A percentile compares a stretch with the other conserved stretches of the same genome.
Conservation (phyloP, 2,888 invertebrate genomes). For the Amphipyra berbera region DNA sequence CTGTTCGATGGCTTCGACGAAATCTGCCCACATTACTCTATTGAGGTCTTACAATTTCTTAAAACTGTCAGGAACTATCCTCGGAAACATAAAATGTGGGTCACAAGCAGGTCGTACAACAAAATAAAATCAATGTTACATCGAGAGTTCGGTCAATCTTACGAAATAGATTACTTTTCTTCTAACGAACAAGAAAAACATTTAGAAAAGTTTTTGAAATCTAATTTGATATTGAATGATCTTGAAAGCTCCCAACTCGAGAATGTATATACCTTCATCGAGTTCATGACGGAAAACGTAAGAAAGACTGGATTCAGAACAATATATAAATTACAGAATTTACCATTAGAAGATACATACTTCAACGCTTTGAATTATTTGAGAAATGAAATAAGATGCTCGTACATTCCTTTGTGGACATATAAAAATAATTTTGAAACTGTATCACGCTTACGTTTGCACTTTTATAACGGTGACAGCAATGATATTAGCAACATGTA, state of each 20-base stretch:
- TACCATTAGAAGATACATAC: conserved; percentile 1
- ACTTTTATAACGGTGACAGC: background rate
- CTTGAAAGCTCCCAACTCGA: conserved; percentile 17
- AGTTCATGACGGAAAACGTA: conserved; percentile 2
- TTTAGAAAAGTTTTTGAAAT: conserved; percentile 26
- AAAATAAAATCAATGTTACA: conserved; percentile 25
- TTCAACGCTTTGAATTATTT: background rate
- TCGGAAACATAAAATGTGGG: conserved; percentile 25
- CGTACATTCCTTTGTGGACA: background rate
- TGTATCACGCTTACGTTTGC: background rate
- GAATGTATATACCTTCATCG: conserved; percentile 8
- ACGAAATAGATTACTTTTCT: conserved; percentile 21
- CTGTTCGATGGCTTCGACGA: conserved; percentile 50
- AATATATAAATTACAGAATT: background rate
- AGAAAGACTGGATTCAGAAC: background rate
- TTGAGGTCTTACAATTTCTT: conserved; percentile 15
- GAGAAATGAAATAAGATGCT: background rate
- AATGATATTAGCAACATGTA: background rate
- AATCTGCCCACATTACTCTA: conserved; percentile 42
- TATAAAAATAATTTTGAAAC: too few relatives aligned
- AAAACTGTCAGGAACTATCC: conserved; percentile 9
- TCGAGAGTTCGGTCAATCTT: conserved; percentile 20
- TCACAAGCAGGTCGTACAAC: conserved; percentile 41
- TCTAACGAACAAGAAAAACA: conserved; percentile 14
- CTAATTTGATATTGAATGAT: conserved; percentile 14